phyloP scores from a whole-genome alignment of 2,113 vertebrate species.

The Tragelaphus strepsiceros region DNA sequence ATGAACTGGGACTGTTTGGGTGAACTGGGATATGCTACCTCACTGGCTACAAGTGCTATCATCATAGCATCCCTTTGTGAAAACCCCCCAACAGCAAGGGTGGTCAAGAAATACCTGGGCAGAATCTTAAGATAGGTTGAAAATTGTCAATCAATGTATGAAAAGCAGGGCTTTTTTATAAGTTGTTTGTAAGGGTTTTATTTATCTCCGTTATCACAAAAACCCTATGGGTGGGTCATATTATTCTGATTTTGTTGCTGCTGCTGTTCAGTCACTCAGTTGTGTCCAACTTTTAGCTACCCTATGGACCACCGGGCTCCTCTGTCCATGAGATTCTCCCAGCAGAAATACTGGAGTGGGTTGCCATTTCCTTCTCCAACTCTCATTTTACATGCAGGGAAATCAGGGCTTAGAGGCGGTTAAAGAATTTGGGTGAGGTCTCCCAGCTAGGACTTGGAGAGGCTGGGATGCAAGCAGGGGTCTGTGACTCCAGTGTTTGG shows the following conservation, averaged over 20 bases:
- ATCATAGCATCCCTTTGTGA: background rate
- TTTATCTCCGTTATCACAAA: background rate
- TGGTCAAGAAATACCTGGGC: background rate
- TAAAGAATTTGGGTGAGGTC: background rate
- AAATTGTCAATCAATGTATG: background rate
- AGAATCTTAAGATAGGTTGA: background rate
- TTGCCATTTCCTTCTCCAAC: background rate
- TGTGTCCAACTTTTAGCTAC: background rate
- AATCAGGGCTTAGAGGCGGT: background rate
- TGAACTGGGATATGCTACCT: background rate
- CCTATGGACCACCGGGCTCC: fast-evolving
- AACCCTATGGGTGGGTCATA: background rate
- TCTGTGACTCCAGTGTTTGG: background rate
- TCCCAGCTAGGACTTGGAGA: background rate
- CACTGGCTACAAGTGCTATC: background rate
- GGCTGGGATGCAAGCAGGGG: background rate
- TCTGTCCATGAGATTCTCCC: background rate
- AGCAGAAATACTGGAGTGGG: background rate
- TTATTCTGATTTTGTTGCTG: background rate
- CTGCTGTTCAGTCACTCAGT: background rate
- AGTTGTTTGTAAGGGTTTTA: background rate
- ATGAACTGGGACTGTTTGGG: background rate
- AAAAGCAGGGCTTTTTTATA: background rate
- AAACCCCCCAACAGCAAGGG: background rate
- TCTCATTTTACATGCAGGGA: background rate